Evolutionary conservation across 2,113 vertebrate species (phyloP).

Genomic region (Otis tarda): DNA sequence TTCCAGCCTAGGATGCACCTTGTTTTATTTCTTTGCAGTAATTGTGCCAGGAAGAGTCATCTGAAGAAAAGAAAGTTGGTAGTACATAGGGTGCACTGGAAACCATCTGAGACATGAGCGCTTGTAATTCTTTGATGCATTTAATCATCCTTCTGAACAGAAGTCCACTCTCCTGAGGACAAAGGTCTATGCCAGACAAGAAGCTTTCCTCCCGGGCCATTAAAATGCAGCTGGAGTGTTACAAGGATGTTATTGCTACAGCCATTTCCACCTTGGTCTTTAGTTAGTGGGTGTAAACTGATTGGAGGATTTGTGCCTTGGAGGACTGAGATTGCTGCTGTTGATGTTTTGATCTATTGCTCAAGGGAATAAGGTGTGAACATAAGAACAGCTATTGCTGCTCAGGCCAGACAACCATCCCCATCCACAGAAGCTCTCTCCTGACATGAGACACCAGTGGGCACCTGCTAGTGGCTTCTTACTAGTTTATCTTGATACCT

Average conservation of each 20-base stretch:
- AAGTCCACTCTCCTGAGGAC: neutral
- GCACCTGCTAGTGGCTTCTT: neutral
- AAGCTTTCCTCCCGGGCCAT: neutral
- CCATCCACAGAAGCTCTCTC: neutral
- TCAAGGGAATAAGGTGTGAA: neutral
- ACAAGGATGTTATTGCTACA: neutral
- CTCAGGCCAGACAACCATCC: neutral
- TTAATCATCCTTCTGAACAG: neutral
- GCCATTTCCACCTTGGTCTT: neutral
- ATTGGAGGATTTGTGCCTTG: neutral
- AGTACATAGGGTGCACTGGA: neutral
- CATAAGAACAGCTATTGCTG: neutral
- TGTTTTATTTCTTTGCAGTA: neutral
- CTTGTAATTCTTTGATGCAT: neutral
- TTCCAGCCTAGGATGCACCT: neutral
- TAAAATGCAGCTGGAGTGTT: neutral
- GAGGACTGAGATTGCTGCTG: neutral
- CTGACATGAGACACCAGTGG: neutral
- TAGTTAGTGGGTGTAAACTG: neutral
- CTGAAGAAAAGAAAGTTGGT: neutral
- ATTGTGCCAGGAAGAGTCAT: neutral
- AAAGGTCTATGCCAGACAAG: neutral
- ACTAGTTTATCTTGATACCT: neutral
- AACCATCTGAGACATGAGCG: neutral
- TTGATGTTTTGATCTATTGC: neutral